Conservation (phyloP, 2,888 invertebrate species). For the Eulithis testata region DNA sequence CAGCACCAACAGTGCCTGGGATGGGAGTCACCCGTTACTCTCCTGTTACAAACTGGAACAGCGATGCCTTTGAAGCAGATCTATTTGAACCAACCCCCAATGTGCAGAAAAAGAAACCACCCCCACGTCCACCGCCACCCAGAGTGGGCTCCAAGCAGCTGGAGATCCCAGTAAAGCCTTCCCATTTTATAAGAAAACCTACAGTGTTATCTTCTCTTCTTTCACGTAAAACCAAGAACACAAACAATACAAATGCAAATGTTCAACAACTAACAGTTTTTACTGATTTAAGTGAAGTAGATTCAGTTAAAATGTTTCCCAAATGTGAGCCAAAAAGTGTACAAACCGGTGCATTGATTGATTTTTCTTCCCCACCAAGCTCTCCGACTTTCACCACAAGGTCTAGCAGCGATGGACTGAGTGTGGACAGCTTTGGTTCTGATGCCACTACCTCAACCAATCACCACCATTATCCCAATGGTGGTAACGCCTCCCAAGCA, state of each 20-base stretch:
- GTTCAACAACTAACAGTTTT: conserved; percentile 50
- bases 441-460: conserved; percentile 86
- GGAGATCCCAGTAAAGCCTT: conserved; percentile 78
- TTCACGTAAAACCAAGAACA: conserved; percentile 67
- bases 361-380: conserved; percentile 89
- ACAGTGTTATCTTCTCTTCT: conserved; percentile 75
- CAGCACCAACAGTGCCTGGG: conserved; percentile 83
- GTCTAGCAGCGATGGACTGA: conserved; percentile 90
- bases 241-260: conserved; percentile 47
- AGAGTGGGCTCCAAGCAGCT: conserved; percentile 73
- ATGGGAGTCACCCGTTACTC: conserved; percentile 73
- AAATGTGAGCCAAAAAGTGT: conserved; percentile 77
- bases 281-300: conserved; percentile 64
- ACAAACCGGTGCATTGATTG: conserved; percentile 86
- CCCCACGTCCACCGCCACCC: conserved; percentile 89
- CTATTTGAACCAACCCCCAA: conserved; percentile 77
- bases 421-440: conserved; percentile 90
- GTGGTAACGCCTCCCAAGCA: conserved; percentile 88
- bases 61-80: conserved; percentile 80
- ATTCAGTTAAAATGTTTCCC: conserved; percentile 71
- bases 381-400: conserved; percentile 90
- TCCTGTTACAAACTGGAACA: conserved; percentile 83
- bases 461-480: conserved; percentile 81
- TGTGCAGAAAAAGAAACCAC: conserved; percentile 87
- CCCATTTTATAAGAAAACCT: conserved; percentile 80